Conservation (phyloP, 2,113 vertebrate genomes). For the Calyptommatus sinebrachiatus region DNA sequence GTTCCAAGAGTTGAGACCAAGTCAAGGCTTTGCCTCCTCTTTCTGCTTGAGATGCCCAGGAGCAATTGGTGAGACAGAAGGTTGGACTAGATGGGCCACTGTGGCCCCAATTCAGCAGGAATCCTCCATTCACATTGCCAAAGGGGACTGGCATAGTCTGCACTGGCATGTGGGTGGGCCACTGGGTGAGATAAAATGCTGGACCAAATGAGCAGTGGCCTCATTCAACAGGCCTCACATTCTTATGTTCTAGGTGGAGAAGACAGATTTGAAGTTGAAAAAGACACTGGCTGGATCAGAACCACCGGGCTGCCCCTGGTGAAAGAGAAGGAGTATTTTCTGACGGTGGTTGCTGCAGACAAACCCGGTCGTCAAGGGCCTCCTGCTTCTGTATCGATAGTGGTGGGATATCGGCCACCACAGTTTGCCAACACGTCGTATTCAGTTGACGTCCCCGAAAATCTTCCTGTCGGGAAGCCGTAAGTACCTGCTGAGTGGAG, state of each 20-base stretch:
- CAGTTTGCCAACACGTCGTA: slow-evolving; percentile 84
- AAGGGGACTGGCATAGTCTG: no score
- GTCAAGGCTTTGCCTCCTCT: no score
- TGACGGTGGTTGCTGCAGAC: slow-evolving; percentile 81
- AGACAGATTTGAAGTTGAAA: slow-evolving; percentile 83
- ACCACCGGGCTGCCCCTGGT: slow-evolving; percentile 81
- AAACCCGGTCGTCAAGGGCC: slow-evolving; percentile 77
- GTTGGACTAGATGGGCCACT: no score
- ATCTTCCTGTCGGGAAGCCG: slow-evolving; percentile 71
- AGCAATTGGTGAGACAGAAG: no score
- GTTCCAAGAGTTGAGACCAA: no score
- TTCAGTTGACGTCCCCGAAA: slow-evolving; percentile 77
- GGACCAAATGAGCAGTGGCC: no score
- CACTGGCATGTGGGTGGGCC: no score
- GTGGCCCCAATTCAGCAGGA: no score
- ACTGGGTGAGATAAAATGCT: no score
- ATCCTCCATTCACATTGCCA: no score
- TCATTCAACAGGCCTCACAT: no score
- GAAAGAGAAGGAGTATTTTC: slow-evolving; percentile 79
- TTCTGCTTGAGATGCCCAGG: no score
- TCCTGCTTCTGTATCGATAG: slow-evolving; percentile 76
- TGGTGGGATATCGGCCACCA: slow-evolving; percentile 78
- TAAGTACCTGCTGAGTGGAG: slow-evolving; percentile 69
- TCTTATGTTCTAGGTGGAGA: slow-evolving; percentile 75
- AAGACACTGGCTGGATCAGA: slow-evolving; percentile 79